phyloP scores from a whole-genome alignment of 2,888 invertebrate genomes.

The Lasioglossum marginatum region DNA sequence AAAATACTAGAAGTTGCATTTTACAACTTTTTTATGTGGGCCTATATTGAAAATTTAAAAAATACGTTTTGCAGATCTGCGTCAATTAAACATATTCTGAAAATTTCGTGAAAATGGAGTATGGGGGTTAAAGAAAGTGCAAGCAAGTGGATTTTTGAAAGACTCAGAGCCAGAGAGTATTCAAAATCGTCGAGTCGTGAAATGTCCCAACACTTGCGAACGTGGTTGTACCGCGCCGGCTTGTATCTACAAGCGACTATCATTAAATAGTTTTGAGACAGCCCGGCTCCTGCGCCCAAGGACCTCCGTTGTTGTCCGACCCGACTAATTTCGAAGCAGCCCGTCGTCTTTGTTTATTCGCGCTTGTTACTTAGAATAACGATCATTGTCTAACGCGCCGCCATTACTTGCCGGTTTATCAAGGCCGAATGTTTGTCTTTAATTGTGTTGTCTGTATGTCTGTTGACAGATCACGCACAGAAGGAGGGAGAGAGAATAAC shows the following conservation, averaged over 20 bases:
- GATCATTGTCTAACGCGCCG: neutral
- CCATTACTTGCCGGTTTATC: neutral
- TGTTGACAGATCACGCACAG: neutral
- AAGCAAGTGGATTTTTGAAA: too few species aligned
- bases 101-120: too few species aligned
- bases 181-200: neutral
- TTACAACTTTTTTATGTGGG: too few species aligned
- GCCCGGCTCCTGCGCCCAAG: neutral
- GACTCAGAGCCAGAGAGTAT: too few species aligned
- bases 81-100: too few species aligned
- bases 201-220: neutral
- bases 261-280: conserved; percentile 49
- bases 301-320: conserved; percentile 11
- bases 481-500: neutral
- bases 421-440: neutral
- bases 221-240: neutral
- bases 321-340: conserved; percentile 11
- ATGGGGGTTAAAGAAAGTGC: too few species aligned
- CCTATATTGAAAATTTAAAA: too few species aligned
- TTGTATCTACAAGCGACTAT: conserved; percentile 21
- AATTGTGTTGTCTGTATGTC: neutral
- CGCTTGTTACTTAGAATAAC: conserved; percentile 17
- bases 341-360: conserved; percentile 29
- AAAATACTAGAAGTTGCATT: too few species aligned
- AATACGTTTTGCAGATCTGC: too few species aligned